A percentile compares a stretch with the other conserved stretches of the same genome.
Conservation (phyloP, 2,888 invertebrate genomes). For the Pocota personata region DNA sequence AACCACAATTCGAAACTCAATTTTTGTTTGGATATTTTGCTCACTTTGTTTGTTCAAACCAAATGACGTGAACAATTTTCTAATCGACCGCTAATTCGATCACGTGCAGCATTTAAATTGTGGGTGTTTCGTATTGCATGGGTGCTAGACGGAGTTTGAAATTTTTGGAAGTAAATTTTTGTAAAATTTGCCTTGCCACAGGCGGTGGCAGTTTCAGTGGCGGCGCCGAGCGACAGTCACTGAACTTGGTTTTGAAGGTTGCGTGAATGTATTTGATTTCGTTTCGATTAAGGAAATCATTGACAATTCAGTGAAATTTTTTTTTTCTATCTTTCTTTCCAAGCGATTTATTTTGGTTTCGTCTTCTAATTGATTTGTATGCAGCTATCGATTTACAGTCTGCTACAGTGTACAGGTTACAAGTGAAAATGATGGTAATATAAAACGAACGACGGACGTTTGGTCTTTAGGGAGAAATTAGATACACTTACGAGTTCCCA, state of each 20-base stretch:
- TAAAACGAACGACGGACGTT: constrained; percentile 16
- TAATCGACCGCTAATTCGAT: constrained; percentile 74
- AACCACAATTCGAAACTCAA: not conserved
- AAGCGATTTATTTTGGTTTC: constrained; percentile 37
- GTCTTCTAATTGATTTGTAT: constrained; percentile 69
- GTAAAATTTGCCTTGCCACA: constrained; percentile 51
- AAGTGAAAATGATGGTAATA: constrained; percentile 64
- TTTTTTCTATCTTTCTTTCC: not conserved
- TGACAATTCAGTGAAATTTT: constrained; percentile 71
- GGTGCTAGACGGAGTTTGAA: constrained; percentile 24
- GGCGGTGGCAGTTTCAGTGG: constrained; percentile 23
- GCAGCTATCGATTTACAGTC: constrained; percentile 69
- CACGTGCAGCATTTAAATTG: constrained; percentile 74
- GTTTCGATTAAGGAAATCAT: constrained; percentile 75
- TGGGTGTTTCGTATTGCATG: constrained; percentile 46
- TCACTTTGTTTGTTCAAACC: constrained; percentile 25
- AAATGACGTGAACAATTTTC: constrained; percentile 74
- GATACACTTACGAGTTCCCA: constrained; percentile 69
- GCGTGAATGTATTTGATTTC: constrained; percentile 74
- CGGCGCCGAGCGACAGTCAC: constrained; percentile 57
- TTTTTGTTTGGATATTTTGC: constrained; percentile 9
- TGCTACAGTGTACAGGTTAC: constrained; percentile 6
- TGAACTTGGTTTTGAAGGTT: constrained; percentile 73
- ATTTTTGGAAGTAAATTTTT: constrained; percentile 58
- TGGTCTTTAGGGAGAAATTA: constrained; percentile 72